Percentiles rank a stretch among this genome's conserved stretches.
phyloP scores from a whole-genome alignment of 2,888 invertebrate species.

The Ferdinandea cuprea region DNA sequence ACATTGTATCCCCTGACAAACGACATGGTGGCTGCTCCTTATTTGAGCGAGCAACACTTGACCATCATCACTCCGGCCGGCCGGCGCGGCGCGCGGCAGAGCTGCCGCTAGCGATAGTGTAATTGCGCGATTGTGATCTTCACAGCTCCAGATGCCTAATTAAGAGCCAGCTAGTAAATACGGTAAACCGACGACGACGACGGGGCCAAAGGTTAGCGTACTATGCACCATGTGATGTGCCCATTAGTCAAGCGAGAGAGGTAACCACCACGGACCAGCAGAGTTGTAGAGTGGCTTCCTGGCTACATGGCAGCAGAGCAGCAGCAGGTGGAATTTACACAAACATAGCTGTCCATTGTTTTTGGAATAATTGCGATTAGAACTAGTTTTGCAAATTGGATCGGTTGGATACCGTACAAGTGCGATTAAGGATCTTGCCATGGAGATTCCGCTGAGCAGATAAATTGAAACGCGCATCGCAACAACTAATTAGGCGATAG shows the following conservation, averaged over 20 bases:
- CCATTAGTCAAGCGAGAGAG: constrained; percentile 61
- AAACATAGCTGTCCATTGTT: constrained; percentile 72
- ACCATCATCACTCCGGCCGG: constrained; percentile 65
- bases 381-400: constrained; percentile 75
- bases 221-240: constrained; percentile 65
- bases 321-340: constrained; percentile 69
- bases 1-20: constrained; percentile 68
- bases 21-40: constrained; percentile 65
- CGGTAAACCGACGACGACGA: constrained; percentile 64
- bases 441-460: constrained; percentile 65
- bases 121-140: constrained; percentile 73
- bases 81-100: no score
- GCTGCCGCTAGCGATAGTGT: constrained; percentile 64
- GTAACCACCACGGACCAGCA: constrained; percentile 13
- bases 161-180: constrained; percentile 71
- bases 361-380: constrained; percentile 75
- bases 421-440: constrained; percentile 67
- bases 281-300: background rate
- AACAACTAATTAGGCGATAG: constrained; percentile 77
- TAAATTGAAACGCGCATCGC: constrained; percentile 69
- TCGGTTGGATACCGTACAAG: constrained; percentile 64
- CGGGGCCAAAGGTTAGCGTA: constrained; percentile 74
- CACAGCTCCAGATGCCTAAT: constrained; percentile 75
- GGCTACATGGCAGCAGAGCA: constrained; percentile 34
- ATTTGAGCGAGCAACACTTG: constrained; percentile 64